phyloP scores from a whole-genome alignment of 2,113 vertebrate genomes.

The Caranx ignobilis region DNA sequence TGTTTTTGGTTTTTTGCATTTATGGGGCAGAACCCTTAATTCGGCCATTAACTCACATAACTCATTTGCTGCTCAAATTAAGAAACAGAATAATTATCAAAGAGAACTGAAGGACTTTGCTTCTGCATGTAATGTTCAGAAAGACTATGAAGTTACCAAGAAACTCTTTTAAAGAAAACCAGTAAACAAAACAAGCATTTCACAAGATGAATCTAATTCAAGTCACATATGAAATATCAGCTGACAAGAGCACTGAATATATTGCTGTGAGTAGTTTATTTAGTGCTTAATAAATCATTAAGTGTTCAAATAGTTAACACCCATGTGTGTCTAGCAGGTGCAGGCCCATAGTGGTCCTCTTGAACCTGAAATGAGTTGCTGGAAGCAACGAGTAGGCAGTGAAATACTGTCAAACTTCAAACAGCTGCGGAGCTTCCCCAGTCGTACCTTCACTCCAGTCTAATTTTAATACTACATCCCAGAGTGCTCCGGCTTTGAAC shows the following conservation, averaged over 20 bases:
- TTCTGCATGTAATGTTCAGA: background rate
- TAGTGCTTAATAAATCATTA: constrained; percentile 24
- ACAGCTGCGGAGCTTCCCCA: constrained; percentile 41
- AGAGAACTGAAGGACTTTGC: constrained; percentile 2
- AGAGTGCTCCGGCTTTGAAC: constrained; percentile 42
- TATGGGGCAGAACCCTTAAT: constrained; percentile 11
- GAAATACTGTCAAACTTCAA: constrained; percentile 53
- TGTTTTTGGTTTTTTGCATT: constrained; percentile 27
- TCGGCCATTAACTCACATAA: constrained; percentile 32
- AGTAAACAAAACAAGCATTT: background rate
- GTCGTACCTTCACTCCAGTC: constrained; percentile 34
- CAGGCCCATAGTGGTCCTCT: background rate
- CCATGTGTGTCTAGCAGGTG: background rate
- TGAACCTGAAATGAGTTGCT: constrained; percentile 44
- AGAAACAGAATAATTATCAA: constrained; percentile 8
- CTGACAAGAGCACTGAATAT: background rate
- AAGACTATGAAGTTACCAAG: background rate
- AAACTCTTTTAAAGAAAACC: background rate
- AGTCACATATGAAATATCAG: background rate
- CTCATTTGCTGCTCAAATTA: constrained; percentile 40
- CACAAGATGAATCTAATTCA: background rate
- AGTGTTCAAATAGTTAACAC: constrained; percentile 29
- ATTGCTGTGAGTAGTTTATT: background rate
- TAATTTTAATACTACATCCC: constrained; percentile 58
- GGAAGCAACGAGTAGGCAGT: constrained; percentile 25